Conservation (phyloP, 2,797 vertebrate species). For the Podarcis siculus region DNA sequence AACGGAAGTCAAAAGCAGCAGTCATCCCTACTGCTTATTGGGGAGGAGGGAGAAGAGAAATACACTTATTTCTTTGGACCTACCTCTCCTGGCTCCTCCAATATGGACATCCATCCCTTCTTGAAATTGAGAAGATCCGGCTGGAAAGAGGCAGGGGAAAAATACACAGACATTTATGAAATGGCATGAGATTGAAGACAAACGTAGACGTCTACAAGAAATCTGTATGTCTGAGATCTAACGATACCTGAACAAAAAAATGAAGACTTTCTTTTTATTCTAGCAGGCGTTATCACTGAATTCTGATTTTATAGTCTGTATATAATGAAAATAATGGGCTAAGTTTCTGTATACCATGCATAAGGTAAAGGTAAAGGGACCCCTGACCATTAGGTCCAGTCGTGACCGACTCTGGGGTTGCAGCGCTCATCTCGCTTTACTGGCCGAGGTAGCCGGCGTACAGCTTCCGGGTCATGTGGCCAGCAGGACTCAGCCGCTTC, state of each 20-base stretch:
- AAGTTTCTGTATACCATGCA: no score
- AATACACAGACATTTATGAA: conserved; percentile 40
- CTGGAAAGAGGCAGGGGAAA: conserved; percentile 73
- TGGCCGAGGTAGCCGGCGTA: no score
- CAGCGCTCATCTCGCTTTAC: no score
- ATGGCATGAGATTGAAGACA: background rate
- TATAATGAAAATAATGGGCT: no score
- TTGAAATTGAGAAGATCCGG: conserved; percentile 99
- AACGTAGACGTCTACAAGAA: background rate
- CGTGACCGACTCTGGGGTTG: no score
- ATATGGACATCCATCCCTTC: conserved; percentile 99
- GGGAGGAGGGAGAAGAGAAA: background rate
- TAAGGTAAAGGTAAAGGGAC: no score
- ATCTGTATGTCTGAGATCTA: background rate
- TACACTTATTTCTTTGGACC: background rate
- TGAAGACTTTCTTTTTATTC: no score
- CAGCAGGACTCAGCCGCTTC: no score
- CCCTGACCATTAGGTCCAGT: no score
- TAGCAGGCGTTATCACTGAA: no score
- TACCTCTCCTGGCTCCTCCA: conserved; percentile 91
- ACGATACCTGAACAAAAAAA: background rate
- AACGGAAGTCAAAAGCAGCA: background rate
- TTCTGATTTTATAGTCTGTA: no score
- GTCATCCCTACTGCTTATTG: background rate
- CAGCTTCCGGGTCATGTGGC: no score